Evolutionary conservation across 2,113 vertebrate species (phyloP).

Genomic region (Gavialis gangeticus): DNA sequence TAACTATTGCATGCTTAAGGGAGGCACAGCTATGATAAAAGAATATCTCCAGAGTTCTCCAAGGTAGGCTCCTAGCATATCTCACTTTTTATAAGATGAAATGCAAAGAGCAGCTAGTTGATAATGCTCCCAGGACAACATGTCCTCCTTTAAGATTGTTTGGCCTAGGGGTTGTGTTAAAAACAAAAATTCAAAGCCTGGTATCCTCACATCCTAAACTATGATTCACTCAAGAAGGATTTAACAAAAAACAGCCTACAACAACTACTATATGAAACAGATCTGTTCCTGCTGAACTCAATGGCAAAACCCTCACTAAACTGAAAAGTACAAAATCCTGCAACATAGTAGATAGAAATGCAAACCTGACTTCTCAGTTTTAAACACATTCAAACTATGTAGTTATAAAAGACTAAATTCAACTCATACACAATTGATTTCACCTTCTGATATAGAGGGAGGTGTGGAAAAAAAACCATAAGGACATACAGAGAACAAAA

Average conservation of each 20-base stretch:
- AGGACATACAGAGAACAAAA: not conserved
- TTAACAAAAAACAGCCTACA: not conserved
- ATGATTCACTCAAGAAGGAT: not conserved
- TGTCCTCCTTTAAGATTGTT: constrained; percentile 20
- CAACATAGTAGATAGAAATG: not conserved
- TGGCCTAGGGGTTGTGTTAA: not conserved
- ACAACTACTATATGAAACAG: not conserved
- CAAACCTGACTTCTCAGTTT: not conserved
- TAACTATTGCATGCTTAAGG: not conserved
- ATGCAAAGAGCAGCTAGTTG: not conserved
- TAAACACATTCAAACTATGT: not conserved
- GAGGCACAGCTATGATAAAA: not conserved
- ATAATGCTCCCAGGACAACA: constrained; percentile 22
- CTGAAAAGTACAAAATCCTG: not conserved
- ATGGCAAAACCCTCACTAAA: fast-evolving
- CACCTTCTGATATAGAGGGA: not conserved
- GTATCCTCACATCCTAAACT: not conserved
- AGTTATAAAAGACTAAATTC: not conserved
- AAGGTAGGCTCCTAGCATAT: not conserved
- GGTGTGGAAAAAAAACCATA: not conserved
- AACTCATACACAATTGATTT: not conserved
- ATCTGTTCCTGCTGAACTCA: not conserved
- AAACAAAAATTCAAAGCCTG: not conserved
- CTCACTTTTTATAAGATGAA: constrained; percentile 8
- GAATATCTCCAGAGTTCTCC: not conserved